phyloP scores from a whole-genome alignment of 2,888 invertebrate species.

The Himalopsyche tibetana region DNA sequence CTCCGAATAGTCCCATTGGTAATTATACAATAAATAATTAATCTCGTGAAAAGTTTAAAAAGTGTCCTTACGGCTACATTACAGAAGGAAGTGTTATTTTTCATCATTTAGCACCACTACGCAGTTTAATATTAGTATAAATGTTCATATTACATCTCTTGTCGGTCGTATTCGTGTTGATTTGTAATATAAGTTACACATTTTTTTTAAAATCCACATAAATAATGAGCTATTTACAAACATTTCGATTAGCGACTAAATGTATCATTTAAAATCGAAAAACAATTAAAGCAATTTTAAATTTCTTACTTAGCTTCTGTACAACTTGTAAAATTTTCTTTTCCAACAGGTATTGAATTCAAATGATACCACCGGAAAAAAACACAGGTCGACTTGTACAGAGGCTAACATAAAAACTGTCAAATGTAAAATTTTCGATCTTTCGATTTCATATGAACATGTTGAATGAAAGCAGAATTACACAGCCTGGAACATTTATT shows the following conservation, averaged over 20 bases:
- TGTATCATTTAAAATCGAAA: background rate
- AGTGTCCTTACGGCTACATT: slow-evolving; percentile 54
- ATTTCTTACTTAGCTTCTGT: too few relatives aligned
- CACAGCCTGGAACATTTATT: slow-evolving; percentile 12
- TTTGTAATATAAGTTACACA: background rate
- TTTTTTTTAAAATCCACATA: slow-evolving; percentile 12
- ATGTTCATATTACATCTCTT: background rate
- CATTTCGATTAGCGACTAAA: background rate
- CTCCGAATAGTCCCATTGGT: background rate
- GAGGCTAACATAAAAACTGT: too few relatives aligned
- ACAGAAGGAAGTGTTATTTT: slow-evolving; percentile 46
- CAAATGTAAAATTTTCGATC: too few relatives aligned
- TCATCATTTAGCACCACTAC: slow-evolving; percentile 57
- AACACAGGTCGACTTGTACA: too few relatives aligned
- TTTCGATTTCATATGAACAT: too few relatives aligned
- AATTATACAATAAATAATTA: slow-evolving; percentile 30
- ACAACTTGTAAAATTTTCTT: too few relatives aligned
- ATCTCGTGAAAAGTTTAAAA: slow-evolving; percentile 54
- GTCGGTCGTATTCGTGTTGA: background rate
- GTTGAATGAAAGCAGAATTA: slow-evolving; percentile 4
- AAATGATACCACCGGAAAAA: too few relatives aligned
- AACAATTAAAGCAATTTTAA: too few relatives aligned
- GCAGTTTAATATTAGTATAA: slow-evolving; percentile 7
- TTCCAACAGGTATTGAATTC: too few relatives aligned
- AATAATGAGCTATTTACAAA: slow-evolving; percentile 6